Base-by-base conservation (phyloP, 2,113 vertebrate genomes). In the Ceyx margarethae region DNA sequence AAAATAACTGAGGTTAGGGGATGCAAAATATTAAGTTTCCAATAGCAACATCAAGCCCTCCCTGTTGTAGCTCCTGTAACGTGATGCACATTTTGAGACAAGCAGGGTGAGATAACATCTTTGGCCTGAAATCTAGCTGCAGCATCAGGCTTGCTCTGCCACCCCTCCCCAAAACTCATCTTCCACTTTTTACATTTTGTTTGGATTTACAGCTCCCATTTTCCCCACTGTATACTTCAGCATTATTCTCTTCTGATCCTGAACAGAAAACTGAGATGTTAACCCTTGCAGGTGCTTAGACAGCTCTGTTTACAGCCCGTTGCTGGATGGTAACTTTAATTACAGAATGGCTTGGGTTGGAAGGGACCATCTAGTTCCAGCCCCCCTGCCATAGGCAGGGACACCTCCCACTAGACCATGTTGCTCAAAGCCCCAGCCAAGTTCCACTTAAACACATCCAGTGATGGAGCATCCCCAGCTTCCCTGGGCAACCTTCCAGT, bases 11-110 rank as follows among this genome's bases (percentile, higher is more conserved):
- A 11, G 2, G 12, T 54, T 57, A 81, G 65, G 53, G 60, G 92
- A 91, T 51, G 65, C n/a, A 82, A 89, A 91, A 62, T 67, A 81
- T 13, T 78, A 93, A 72, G 84, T 91, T 90, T 95, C 82, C 82
- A 87, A 88, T 33, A 84, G 87, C 78, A 94, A 65, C 86, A 76
- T 60, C 33, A 78, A 81, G 31, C 81, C 16, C 48, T 72, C 81
- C 56, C 40, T 75, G 33, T 25, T 87, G 80, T 31, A 78, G 56
- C 56, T 92, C 72, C 64, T 65, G 64, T 37, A 92, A 83, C 0
- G 0, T 26, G 53, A 77, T 80, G 48, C 9, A 72, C 50, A 29
- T 82, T 85, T 82, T 56, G 68, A 87, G 72, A 67, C 64, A 91
- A 90, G 82, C n/a, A 64, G 23, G 64, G 13, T 10, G n/a, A 82